Evolutionary conservation across 1,140 invertebrate genomes (phyloP), one percentile per base, ranked within the genome.

Genomic region (Frieseomelitta varia): DNA sequence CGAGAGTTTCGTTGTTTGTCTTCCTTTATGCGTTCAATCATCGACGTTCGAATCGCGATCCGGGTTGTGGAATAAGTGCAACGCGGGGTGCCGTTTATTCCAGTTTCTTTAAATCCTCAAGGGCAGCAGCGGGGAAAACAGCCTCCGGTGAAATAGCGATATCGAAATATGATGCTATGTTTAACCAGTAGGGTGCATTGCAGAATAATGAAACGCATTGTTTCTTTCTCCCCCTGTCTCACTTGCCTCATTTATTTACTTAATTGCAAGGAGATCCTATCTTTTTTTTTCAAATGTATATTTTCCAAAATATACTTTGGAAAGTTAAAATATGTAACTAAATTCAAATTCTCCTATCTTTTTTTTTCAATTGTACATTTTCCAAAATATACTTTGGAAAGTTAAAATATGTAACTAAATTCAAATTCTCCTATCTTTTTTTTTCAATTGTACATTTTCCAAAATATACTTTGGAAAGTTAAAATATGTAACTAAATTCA

Each of bases 21-120:
- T 75, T 81, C n/a, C 30, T 69, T 76, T 85, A 30, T 71, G 55
- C 55, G 65, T 55, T 74, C 67, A 71, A 84, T 84, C 75, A 79
- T 69, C 19, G 75, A 73, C 1, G 58, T 53, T 73, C 79, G 71
- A 82, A 53, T 85, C 73, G 85, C 63, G 58, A 84, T 74, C 61
- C 58, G 69, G 47, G 14, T 47, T 27, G 30, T 30, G 73, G 73
- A 83, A 69, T 68, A 58, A 67, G 47, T 47, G 73, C 75, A 53
- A 76, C 74, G 68, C 69, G 68, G 85, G 85, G 58, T 65, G 85
- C 85, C 85, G 78, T 74, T 86, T 79, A 84, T 84, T 68, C 85
- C 72, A 77, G 68, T 56, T 83, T 84, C 85, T 86, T 82, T 74
- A 84, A 86, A 86, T 86, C 69, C 74, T 72, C 74, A 82, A 84